Evolutionary conservation across 2,888 invertebrate genomes (phyloP), one percentile per base, ranked within the genome.

Genomic region (Drosophila neotestacea): DNA sequence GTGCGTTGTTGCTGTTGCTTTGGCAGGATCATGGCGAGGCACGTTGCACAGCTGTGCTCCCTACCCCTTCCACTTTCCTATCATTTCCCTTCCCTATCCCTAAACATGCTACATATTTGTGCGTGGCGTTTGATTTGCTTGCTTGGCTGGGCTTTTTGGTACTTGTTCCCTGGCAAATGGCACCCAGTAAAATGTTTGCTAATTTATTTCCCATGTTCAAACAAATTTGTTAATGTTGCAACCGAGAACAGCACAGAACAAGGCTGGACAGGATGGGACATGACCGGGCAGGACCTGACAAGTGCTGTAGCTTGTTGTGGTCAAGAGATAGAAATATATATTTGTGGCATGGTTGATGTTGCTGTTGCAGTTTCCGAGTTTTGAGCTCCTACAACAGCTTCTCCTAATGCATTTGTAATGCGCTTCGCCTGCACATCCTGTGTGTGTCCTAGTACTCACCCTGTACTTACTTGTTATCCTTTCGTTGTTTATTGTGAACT

Each of bases 331-430:
- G 59, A 66, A 50, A 42, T 44, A 66, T 61, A 63, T 68, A 81
- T 59, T 47, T 67, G 62, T 65, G 65, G 73, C 73, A 61, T 59
- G 52, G 68, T 55, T 56, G 68, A 34, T 76, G 81, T 70, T 75
- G 85, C 79, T 76, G 81, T 70, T 75, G 85, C 79, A 73, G 73
- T 50, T 77, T 73, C 70, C 77, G 73, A 70, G 62, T 71, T 71
- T 67, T 44, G 44, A 52, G 59, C 55, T 34, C 10, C 51, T 27
- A 52, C 51, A 52, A 47, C 51, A 65, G 70, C 70, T 75, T 55
- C 89, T 75, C 55, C 89, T 91, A 91, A 91, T 91, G 91, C 90
- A 90, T 90, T 91, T 91, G 91, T 90, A 91, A 91, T 91, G 91
- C 90, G 90, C 84, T 79, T 79, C 74, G 90, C 82, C 89, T 91